Conservation (phyloP, 2,113 vertebrate genomes). For the Pelecanus crispus region DNA sequence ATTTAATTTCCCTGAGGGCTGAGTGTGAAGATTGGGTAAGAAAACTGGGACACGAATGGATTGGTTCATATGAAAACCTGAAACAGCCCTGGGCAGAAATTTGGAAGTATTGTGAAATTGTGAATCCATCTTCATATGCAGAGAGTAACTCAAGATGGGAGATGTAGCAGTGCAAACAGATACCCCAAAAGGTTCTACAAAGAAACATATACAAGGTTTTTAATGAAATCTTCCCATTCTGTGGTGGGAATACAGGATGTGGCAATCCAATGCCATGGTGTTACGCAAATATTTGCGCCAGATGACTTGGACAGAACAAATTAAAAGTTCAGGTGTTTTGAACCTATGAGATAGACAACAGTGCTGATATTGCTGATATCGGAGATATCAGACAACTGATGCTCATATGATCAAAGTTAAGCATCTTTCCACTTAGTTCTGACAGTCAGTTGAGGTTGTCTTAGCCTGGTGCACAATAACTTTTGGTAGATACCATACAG, state of each 20-base stretch:
- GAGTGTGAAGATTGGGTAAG: slow-evolving; percentile 56
- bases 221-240: not conserved
- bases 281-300: not conserved
- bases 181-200: not conserved
- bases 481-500: not conserved
- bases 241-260: not conserved
- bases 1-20: slow-evolving; percentile 58
- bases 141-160: slow-evolving; percentile 11
- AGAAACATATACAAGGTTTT: not conserved
- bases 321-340: slow-evolving; percentile 10
- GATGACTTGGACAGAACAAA: not conserved
- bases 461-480: not conserved
- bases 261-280: not conserved
- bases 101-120: slow-evolving; percentile 44
- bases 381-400: not conserved
- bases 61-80: slow-evolving; percentile 56
- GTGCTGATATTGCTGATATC: slow-evolving; percentile 35
- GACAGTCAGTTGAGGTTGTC: not conserved
- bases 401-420: not conserved
- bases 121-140: slow-evolving; percentile 30
- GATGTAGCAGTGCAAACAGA: not conserved
- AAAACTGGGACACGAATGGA: slow-evolving; percentile 54
- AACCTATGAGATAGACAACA: not conserved
- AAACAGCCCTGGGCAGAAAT: slow-evolving; percentile 53
- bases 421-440: not conserved